These are phyloP conservation scores for Fratercula arctica DNA, from an alignment of 2,797 vertebrate genomes.

Conservation along the genomic window DNA sequence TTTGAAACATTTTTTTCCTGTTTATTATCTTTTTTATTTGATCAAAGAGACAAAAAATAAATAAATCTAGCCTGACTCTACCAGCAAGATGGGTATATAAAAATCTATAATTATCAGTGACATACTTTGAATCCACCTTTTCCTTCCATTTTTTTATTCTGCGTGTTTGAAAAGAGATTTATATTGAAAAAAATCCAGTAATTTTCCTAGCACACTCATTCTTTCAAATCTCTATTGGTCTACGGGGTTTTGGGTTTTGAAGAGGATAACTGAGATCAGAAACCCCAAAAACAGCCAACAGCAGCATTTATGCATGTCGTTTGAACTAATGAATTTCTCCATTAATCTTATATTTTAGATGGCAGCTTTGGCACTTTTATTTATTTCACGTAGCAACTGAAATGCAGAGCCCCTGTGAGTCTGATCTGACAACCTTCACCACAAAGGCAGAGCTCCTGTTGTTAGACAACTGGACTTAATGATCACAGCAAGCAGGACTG, in stretches of 20 bases:
- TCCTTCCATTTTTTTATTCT: background rate
- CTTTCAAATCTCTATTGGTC: background rate
- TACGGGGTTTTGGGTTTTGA: background rate
- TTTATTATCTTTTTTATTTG: background rate
- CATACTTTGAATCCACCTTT: background rate
- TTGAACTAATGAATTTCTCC: conserved; percentile 48
- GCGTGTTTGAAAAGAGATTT: background rate
- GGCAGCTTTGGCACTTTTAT: conserved; percentile 14
- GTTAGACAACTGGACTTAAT: conserved; percentile 72
- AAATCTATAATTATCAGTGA: background rate
- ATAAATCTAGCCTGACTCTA: background rate
- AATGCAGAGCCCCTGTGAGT: conserved; percentile 30
- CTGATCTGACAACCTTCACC: conserved; percentile 63
- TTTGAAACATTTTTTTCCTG: background rate
- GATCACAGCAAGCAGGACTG: conserved; percentile 65
- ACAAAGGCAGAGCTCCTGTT: conserved; percentile 67
- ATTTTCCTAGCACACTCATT: background rate
- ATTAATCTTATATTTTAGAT: conserved; percentile 25
- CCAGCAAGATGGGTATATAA: background rate
- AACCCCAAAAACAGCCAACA: background rate
- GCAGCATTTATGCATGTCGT: background rate
- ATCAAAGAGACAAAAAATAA: background rate
- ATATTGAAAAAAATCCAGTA: background rate
- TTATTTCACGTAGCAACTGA: conserved; percentile 1
- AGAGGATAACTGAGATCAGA: conserved; percentile 14